Evolutionary conservation across 2,113 vertebrate species (phyloP).

Genomic region (Paratilapia polleni): DNA sequence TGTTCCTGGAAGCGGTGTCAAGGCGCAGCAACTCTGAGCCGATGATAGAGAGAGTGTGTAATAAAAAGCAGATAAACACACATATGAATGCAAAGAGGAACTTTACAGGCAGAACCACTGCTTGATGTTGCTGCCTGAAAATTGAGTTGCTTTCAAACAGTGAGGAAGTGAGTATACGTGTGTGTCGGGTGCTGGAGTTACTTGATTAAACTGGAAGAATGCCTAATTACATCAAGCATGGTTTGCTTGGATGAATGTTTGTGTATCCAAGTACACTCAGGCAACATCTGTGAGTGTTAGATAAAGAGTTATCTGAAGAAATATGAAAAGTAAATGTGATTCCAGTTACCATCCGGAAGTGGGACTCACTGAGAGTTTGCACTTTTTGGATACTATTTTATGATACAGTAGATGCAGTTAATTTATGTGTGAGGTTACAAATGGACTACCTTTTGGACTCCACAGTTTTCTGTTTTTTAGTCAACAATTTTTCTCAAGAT

Average conservation of each 20-base stretch:
- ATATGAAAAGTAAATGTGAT: slow-evolving; percentile 45
- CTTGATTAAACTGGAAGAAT: slow-evolving; percentile 70
- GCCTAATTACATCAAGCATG: slow-evolving; percentile 68
- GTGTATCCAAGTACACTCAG: slow-evolving; percentile 51
- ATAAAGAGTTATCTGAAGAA: slow-evolving; percentile 67
- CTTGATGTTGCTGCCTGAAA: slow-evolving; percentile 42
- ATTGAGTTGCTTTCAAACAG: slow-evolving; percentile 41
- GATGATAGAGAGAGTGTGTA: slow-evolving; percentile 21
- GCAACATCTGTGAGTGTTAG: slow-evolving; percentile 64
- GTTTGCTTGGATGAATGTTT: slow-evolving; percentile 44
- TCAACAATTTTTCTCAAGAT: not conserved
- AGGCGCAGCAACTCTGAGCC: slow-evolving; percentile 11
- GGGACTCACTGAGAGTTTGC: slow-evolving; percentile 4
- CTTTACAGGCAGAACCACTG: slow-evolving; percentile 11
- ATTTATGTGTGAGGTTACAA: not conserved
- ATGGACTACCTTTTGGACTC: not conserved
- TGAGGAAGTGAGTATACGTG: not conserved
- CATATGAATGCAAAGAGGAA: slow-evolving; percentile 28
- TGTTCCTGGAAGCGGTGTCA: slow-evolving; percentile 15
- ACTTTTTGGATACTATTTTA: slow-evolving; percentile 1
- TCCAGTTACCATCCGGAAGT: slow-evolving; percentile 40
- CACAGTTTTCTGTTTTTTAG: not conserved
- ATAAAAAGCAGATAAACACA: slow-evolving; percentile 31
- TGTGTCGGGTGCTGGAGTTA: slow-evolving; percentile 35
- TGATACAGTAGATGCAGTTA: not conserved